Evolutionary conservation across 2,888 invertebrate genomes (phyloP).

Genomic region (Epinotia ramella): DNA sequence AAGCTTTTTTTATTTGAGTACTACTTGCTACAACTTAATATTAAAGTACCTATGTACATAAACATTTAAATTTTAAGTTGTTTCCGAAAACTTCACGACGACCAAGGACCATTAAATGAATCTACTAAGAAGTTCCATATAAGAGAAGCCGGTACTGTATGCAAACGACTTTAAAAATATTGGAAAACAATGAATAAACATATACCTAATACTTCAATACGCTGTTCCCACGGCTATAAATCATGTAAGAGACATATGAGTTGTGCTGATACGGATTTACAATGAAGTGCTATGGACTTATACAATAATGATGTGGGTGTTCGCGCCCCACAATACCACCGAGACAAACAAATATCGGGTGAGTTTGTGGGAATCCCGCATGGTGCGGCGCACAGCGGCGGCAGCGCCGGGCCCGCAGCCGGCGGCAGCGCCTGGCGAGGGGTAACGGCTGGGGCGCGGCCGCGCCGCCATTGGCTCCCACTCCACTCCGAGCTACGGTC

Average conservation of each 20-base stretch:
- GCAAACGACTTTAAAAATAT: slow-evolving; percentile 2
- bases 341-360: slow-evolving; percentile 76
- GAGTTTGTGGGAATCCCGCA: slow-evolving; percentile 83
- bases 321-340: slow-evolving; percentile 71
- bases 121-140: background rate
- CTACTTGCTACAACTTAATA: background rate
- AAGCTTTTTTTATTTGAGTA: background rate
- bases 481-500: slow-evolving; percentile 53
- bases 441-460: slow-evolving; percentile 62
- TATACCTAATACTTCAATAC: slow-evolving; percentile 17
- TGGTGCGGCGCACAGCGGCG: slow-evolving; percentile 57
- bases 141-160: background rate
- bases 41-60: background rate
- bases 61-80: background rate
- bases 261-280: slow-evolving; percentile 81
- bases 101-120: background rate
- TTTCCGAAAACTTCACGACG: background rate
- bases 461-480: slow-evolving; percentile 64
- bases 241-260: slow-evolving; percentile 76
- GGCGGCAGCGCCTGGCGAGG: slow-evolving; percentile 49
- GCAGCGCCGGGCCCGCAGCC: slow-evolving; percentile 53
- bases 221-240: slow-evolving; percentile 82
- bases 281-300: slow-evolving; percentile 78
- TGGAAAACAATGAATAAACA: slow-evolving; percentile 2
- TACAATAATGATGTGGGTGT: slow-evolving; percentile 83